Percentiles rank a stretch among this genome's conserved stretches.
Evolutionary conservation across 2,113 vertebrate species (phyloP).

Genomic region (Burhinus oedicnemus): DNA sequence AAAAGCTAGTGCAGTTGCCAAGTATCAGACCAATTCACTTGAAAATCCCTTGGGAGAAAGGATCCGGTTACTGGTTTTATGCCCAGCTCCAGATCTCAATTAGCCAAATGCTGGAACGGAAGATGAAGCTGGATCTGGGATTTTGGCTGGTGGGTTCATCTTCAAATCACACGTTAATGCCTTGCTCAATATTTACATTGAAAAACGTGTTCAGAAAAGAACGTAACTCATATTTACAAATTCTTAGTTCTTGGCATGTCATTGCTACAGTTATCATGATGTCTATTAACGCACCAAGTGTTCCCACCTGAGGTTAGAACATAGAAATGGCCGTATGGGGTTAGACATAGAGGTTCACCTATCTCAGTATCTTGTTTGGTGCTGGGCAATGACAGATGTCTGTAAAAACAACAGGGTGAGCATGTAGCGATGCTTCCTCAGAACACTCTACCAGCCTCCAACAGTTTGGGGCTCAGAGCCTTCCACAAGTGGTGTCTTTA

Average conservation of each 20-base stretch:
- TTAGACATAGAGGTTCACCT: background rate
- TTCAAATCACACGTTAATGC: background rate
- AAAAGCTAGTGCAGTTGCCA: background rate
- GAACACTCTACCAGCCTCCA: background rate
- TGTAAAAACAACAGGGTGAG: background rate
- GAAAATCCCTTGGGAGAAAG: background rate
- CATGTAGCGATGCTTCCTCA: background rate
- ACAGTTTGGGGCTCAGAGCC: background rate
- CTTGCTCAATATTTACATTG: background rate
- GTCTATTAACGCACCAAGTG: background rate
- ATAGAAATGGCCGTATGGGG: background rate
- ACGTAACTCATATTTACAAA: background rate
- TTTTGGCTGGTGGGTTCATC: background rate
- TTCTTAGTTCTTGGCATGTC: background rate
- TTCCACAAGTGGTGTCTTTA: background rate
- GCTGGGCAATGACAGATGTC: background rate
- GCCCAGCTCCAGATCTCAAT: background rate
- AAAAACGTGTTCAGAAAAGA: background rate
- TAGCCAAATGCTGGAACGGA: background rate
- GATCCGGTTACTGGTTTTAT: background rate
- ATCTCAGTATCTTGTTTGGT: background rate
- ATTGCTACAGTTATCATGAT: rapidly evolving
- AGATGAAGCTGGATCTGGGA: background rate
- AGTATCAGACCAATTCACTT: background rate
- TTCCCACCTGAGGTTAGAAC: background rate